Conservation (phyloP, 1,140 invertebrate species). For the Conus betulinus region DNA sequence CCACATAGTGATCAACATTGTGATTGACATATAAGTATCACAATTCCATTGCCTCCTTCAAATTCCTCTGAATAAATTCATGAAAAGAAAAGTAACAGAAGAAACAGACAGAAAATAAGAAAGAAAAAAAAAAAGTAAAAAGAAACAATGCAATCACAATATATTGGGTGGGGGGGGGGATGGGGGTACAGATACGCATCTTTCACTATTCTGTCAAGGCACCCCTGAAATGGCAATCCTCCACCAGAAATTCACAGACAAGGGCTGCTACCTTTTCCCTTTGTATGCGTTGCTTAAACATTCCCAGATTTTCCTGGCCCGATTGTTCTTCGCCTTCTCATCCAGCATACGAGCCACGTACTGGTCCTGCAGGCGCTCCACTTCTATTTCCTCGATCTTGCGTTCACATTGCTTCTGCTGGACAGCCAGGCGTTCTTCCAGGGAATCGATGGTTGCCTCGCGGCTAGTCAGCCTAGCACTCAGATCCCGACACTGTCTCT, state of each 20-base stretch:
- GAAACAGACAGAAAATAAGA: too few relatives aligned
- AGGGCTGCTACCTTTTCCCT: slow-evolving; percentile 7
- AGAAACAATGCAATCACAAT: too few relatives aligned
- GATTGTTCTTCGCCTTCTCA: slow-evolving; percentile 41
- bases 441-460: slow-evolving; percentile 40
- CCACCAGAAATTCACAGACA: neutral
- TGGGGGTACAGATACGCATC: too few relatives aligned
- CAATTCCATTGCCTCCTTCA: too few relatives aligned
- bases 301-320: neutral
- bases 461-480: neutral
- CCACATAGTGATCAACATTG: too few relatives aligned
- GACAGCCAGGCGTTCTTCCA: slow-evolving; percentile 49
- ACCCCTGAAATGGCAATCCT: too few relatives aligned
- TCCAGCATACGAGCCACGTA: slow-evolving; percentile 57
- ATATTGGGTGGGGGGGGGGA: too few relatives aligned
- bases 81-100: too few relatives aligned
- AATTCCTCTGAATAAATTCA: too few relatives aligned
- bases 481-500: neutral
- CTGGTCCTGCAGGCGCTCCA: slow-evolving; percentile 56
- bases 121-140: too few relatives aligned
- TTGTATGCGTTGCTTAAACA: neutral
- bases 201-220: too few relatives aligned
- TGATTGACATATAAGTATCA: too few relatives aligned
- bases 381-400: slow-evolving; percentile 53
- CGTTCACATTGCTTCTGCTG: slow-evolving; percentile 54